Conservation (phyloP, 1,140 invertebrate genomes). For the Sycophaga agraensis region DNA sequence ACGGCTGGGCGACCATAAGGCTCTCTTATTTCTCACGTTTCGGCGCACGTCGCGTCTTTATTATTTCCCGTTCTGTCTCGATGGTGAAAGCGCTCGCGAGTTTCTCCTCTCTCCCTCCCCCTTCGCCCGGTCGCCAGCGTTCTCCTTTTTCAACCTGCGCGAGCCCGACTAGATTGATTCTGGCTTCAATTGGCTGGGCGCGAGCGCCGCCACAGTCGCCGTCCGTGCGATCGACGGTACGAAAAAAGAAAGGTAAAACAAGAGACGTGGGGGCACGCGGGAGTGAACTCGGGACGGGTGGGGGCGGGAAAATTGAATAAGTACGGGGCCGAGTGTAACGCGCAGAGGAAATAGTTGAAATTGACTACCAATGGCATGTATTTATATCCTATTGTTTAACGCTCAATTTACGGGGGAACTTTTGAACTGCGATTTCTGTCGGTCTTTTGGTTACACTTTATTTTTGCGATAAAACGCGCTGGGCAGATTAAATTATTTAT, state of each 20-base stretch:
- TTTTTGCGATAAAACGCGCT: too few relatives aligned
- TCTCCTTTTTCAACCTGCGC: not conserved
- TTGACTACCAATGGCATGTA: too few relatives aligned
- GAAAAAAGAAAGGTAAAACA: not conserved
- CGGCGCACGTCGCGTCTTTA: constrained; percentile 7
- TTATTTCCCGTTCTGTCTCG: constrained; percentile 17
- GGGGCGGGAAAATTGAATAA: constrained; percentile 8
- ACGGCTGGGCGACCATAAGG: too few relatives aligned
- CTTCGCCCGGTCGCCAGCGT: not conserved
- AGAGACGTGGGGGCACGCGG: not conserved
- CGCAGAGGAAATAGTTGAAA: constrained; percentile 1
- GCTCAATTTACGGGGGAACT: too few relatives aligned
- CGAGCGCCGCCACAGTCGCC: too few relatives aligned
- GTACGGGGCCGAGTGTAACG: constrained; percentile 1
- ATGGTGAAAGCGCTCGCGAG: not conserved
- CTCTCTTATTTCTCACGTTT: too few relatives aligned
- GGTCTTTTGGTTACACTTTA: too few relatives aligned
- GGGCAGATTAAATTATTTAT: too few relatives aligned
- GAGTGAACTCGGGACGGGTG: not conserved
- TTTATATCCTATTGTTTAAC: too few relatives aligned
- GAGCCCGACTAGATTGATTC: constrained; percentile 2
- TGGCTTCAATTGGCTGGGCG: not conserved
- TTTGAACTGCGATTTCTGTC: too few relatives aligned
- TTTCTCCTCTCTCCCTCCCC: not conserved
- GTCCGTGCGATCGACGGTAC: too few relatives aligned